phyloP scores from a whole-genome alignment of 2,888 invertebrate genomes.

The Melipona beecheii region DNA sequence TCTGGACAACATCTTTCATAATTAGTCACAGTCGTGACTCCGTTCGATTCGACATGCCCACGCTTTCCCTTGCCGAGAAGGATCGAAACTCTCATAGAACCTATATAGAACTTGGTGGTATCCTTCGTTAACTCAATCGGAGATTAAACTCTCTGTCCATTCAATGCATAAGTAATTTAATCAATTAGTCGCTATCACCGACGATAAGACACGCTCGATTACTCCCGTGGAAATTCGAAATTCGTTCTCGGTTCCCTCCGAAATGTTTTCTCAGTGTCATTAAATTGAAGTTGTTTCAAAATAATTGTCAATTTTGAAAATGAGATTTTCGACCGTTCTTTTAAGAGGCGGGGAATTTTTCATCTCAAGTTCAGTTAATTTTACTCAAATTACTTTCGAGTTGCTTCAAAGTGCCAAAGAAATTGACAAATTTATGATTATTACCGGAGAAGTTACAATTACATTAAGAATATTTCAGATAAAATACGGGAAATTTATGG shows the following conservation, averaged over 20 bases:
- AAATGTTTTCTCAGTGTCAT: too few species aligned
- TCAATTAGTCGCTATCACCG: neutral
- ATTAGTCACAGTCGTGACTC: conserved; percentile 17
- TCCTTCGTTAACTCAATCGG: neutral
- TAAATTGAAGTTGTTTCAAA: too few species aligned
- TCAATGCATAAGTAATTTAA: neutral
- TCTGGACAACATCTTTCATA: conserved; percentile 7
- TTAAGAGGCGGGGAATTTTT: too few species aligned
- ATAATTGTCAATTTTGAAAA: too few species aligned
- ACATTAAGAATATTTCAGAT: too few species aligned
- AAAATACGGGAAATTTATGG: too few species aligned
- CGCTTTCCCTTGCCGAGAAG: neutral
- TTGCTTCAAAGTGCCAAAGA: too few species aligned
- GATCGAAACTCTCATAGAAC: neutral
- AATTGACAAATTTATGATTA: too few species aligned
- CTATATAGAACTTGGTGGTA: neutral
- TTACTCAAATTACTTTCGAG: too few species aligned
- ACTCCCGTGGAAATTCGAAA: neutral
- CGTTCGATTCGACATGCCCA: neutral
- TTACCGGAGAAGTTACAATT: too few species aligned
- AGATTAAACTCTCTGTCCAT: neutral
- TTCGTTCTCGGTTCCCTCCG: neutral
- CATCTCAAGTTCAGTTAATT: too few species aligned
- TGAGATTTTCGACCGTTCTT: too few species aligned
- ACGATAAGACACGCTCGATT: neutral